Conservation (phyloP, 92 coral and sea anemone species). For the Pocillopora meandrina region DNA sequence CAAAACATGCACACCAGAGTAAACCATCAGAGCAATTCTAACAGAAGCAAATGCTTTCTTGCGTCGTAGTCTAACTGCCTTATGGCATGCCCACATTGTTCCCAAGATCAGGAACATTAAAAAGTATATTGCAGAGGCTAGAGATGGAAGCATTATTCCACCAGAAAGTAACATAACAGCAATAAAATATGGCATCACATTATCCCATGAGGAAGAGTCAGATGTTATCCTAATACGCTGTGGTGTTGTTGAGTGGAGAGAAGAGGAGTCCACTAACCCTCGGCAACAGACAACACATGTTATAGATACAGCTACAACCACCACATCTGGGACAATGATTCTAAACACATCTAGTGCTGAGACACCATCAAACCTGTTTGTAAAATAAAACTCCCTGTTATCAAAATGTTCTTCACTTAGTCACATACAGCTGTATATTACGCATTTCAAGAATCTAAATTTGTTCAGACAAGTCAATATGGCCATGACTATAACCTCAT, state of each 20-base stretch:
- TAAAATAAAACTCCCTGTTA: background rate
- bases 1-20: conserved; percentile 82
- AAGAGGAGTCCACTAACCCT: conserved; percentile 60
- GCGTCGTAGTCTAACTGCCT: conserved; percentile 62
- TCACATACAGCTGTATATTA: too few species aligned
- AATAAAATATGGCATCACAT: conserved; percentile 83
- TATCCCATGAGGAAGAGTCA: conserved; percentile 68
- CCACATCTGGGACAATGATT: conserved; percentile 82
- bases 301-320: conserved; percentile 75
- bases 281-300: conserved; percentile 80
- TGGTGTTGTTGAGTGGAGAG: conserved; percentile 57
- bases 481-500: too few species aligned
- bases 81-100: conserved; percentile 94
- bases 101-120: conserved; percentile 80
- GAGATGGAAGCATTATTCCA: conserved; percentile 89
- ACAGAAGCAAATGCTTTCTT: conserved; percentile 77
- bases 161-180: conserved; percentile 84
- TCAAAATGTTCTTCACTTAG: background rate
- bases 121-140: conserved; percentile 84
- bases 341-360: conserved; percentile 85
- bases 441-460: background rate
- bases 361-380: conserved; percentile 84
- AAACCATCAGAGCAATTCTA: conserved; percentile 84
- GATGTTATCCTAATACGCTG: conserved; percentile 45
- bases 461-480: too few species aligned